Evolutionary conservation across 2,797 vertebrate species (phyloP), one percentile per base, ranked within the genome.

Genomic region (Sciaenops ocellatus): DNA sequence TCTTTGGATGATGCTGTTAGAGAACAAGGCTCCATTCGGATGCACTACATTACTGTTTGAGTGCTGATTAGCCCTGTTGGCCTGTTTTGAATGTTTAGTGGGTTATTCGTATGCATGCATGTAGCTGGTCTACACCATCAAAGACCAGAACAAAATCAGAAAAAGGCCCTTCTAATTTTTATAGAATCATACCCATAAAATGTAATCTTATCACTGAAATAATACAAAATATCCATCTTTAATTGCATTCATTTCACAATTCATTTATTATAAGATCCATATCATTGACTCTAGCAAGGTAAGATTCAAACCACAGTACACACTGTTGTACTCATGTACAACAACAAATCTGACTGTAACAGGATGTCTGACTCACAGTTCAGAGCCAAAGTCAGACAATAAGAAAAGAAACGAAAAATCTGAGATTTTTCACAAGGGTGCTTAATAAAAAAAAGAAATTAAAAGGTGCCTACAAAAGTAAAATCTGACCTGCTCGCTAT

Each of bases 401-500:
- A 65, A 63, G 15, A 47, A 18, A 8, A 72, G 18, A 42, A 50
- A 38, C 65, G 12, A 9, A 38, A 1, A 57, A 48, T 42, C 13
- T 17, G 16, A 46, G 18, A 52, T 56, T 12, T 16, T n/a, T 56
- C 52, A 56, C 9, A 52, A 51, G 10, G 54, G 63, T 42, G 57
- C 63, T 22, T 10, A 42, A n/a, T 59, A 13, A 66, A 55, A 54
- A 54, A 57, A 8, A 18, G 22, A 61, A 62, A 55, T 15, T 34
- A 61, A 56, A 64, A 22, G 3, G 5, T 13, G 17, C 17, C 6
- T 26, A 24, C 54, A 60, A 26, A 55, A 57, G n/a, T 70, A 9
- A 52, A 30, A 50, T 51, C 4, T 55, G 69, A 71, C 55, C 34
- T 38, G 7, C 67, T 76, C 7, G n/a, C 48, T 34, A 79, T 60